Conservation (phyloP, 2,888 invertebrate genomes). For the Lasioglossum oenotherae region DNA sequence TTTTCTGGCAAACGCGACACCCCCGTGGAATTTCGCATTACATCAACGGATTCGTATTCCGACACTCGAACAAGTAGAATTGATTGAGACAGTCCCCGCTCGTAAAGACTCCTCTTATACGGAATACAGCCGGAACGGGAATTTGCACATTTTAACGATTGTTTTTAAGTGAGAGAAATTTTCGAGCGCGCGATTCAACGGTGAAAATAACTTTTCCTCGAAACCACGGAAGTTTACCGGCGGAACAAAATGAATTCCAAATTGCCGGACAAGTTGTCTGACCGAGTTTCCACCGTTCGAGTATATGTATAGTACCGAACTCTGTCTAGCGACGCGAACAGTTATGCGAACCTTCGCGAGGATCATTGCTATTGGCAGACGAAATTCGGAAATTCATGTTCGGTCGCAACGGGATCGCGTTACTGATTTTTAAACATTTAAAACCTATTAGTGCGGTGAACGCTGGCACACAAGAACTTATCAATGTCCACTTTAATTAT, state of each 20-base stretch:
- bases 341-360: background rate
- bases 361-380: background rate
- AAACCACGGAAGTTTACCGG: slow-evolving; percentile 40
- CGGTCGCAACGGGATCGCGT: background rate
- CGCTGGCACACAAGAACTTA: background rate
- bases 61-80: slow-evolving; percentile 24
- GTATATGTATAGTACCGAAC: background rate
- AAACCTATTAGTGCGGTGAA: background rate
- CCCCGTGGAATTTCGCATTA: slow-evolving; percentile 57
- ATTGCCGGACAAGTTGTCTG: slow-evolving; percentile 38
- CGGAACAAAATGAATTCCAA: slow-evolving; percentile 53
- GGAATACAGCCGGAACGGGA: background rate
- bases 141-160: slow-evolving; percentile 3
- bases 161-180: slow-evolving; percentile 41
- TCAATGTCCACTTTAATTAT: background rate
- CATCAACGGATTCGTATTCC: slow-evolving; percentile 59
- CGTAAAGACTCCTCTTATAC: background rate
- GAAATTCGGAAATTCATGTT: background rate
- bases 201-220: slow-evolving; percentile 40
- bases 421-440: background rate
- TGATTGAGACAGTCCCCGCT: background rate
- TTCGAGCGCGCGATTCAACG: background rate
- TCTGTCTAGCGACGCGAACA: background rate
- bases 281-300: slow-evolving; percentile 35
- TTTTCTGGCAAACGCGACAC: slow-evolving; percentile 49